Conservation (phyloP, 2,797 vertebrate species). For the Emys orbicularis region DNA sequence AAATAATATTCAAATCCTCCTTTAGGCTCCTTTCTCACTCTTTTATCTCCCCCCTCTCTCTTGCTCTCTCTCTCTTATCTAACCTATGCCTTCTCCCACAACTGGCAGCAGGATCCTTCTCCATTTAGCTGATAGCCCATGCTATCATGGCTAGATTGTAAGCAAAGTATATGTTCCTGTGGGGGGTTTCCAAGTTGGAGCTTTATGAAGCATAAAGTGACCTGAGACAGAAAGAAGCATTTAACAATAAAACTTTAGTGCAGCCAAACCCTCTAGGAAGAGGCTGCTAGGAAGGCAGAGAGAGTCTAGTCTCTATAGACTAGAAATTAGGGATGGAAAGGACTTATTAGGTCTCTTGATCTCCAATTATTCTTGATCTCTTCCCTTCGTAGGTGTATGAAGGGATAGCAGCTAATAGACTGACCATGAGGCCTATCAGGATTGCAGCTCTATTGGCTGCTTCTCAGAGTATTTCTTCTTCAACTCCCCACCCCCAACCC, state of each 20-base stretch:
- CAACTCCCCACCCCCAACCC: background rate
- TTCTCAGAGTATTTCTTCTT: background rate
- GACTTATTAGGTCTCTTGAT: constrained; percentile 15
- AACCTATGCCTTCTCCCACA: background rate
- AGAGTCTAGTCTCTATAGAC: background rate
- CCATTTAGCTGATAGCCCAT: background rate
- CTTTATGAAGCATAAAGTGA: background rate
- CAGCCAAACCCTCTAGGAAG: constrained; percentile 14
- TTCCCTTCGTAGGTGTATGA: background rate
- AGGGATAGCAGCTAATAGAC: background rate
- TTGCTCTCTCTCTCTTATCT: background rate
- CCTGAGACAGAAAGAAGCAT: constrained; percentile 14
- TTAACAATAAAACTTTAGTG: constrained; percentile 17
- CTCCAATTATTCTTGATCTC: background rate
- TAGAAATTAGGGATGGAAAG: constrained; percentile 31
- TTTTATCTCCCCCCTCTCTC: background rate
- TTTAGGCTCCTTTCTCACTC: constrained; percentile 1
- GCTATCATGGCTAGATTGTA: background rate
- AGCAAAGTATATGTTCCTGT: background rate
- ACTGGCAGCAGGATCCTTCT: background rate
- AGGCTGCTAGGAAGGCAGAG: background rate
- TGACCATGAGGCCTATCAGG: background rate
- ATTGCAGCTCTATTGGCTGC: constrained; percentile 13
- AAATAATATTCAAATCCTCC: constrained; percentile 5
- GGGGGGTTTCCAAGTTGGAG: constrained; percentile 23